These are phyloP conservation scores for Chaetogeoica ovagalla DNA, from an alignment of 2,888 invertebrate species.

Conservation along the genomic window DNA sequence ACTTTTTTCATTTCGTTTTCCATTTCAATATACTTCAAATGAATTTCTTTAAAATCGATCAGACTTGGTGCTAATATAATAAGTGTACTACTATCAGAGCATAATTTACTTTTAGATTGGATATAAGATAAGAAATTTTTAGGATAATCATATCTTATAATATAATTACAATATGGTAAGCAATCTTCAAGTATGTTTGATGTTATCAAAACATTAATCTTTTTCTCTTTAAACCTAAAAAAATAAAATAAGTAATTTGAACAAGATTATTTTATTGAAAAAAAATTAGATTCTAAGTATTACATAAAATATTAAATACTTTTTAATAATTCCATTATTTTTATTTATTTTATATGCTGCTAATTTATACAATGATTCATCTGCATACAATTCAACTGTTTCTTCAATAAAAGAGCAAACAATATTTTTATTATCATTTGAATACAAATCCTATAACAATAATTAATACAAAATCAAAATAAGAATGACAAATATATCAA, in stretches of 20 bases:
- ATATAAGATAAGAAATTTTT: slow-evolving; percentile 79
- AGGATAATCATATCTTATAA: slow-evolving; percentile 74
- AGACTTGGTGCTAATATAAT: slow-evolving; percentile 54
- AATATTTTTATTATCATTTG: slow-evolving; percentile 60
- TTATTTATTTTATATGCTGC: background rate
- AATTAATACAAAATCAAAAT: background rate
- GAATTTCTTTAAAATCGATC: slow-evolving; percentile 2
- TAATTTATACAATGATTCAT: background rate
- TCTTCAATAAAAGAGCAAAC: slow-evolving; percentile 76
- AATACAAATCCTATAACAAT: slow-evolving; percentile 14
- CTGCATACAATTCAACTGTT: slow-evolving; percentile 54
- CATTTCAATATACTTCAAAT: slow-evolving; percentile 50
- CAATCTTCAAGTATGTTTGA: slow-evolving; percentile 87
- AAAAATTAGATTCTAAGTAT: background rate
- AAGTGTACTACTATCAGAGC: slow-evolving; percentile 66
- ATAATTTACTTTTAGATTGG: slow-evolving; percentile 87
- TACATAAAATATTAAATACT: slow-evolving; percentile 13
- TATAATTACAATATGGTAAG: slow-evolving; percentile 77
- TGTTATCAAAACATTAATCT: slow-evolving; percentile 70
- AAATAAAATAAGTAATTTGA: slow-evolving; percentile 34
- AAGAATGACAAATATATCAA: background rate
- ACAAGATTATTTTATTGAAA: background rate
- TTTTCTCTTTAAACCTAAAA: slow-evolving; percentile 65
- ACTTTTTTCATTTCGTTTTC: slow-evolving; percentile 60
- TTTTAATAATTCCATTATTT: slow-evolving; percentile 31